Evolutionary conservation across 1,140 invertebrate genomes (phyloP), one percentile per base, ranked within the genome.

Genomic region (Planococcus citri): DNA sequence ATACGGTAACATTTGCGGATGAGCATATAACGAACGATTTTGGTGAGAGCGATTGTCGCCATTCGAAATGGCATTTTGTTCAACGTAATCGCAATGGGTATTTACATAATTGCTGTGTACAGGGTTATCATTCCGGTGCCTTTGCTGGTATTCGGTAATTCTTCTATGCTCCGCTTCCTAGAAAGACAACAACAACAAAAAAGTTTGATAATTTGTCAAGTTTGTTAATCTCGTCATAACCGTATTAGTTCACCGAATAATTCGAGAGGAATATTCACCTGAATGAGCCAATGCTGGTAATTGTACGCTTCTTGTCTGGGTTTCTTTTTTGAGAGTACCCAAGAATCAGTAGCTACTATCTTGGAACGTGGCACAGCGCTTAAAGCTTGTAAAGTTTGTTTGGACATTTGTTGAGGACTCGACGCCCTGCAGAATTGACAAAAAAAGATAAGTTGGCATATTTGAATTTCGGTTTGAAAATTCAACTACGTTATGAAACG

Each of bases 151-250:
- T 71, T 60, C 89, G 70, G 79, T 81, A 67, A 92, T 84, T 72
- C 94, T 82, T 58, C 94, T 82, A 73, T 94, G 87, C 77, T 97
- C 94, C 0, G 94, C 94, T 79, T 97, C 94, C 86, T 96, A 82
- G 4, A 77, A 69, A 71, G 25, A 71, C 21, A 70, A 72, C 25
- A 68, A 73, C 60, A 76, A 76, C 72, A 70, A 57, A 71, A 67
- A 51, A 68, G n/a, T n/a, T n/a, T n/a, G 41, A 71, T 57, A 17
- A 68, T 10, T n/a, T n/a, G n/a, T n/a, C n/a, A n/a, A n/a, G n/a
- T n/a, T n/a, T n/a, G n/a, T n/a, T n/a, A n/a, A n/a, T n/a, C n/a
- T n/a, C n/a, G n/a, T n/a, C n/a, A n/a, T n/a, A n/a, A n/a, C n/a
- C n/a, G n/a, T n/a, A n/a, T n/a, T n/a, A n/a, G n/a, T n/a, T n/a